These are phyloP conservation scores for Drosophila busckii DNA, from an alignment of 1,140 invertebrate genomes.

Conservation along the genomic window DNA sequence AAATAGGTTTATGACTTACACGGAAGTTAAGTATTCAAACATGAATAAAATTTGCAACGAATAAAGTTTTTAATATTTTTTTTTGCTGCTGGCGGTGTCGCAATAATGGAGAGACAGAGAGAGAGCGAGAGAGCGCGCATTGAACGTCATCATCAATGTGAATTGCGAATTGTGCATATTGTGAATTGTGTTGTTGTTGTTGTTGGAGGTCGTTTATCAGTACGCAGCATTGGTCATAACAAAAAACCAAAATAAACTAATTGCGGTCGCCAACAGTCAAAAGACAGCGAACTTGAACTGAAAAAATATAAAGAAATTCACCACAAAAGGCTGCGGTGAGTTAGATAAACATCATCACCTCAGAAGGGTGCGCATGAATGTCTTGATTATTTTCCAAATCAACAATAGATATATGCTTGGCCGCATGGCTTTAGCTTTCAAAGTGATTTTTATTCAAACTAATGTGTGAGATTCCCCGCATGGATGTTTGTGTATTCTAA, in stretches of 20 bases:
- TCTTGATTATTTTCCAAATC: conserved; percentile 36
- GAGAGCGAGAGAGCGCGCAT: no score
- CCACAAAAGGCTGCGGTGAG: conserved; percentile 37
- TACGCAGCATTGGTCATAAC: conserved; percentile 5
- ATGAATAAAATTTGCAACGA: no score
- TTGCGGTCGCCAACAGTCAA: conserved; percentile 2
- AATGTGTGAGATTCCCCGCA: conserved; percentile 20
- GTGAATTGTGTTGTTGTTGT: conserved; percentile 3
- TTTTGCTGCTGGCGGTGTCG: no score
- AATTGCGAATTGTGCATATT: no score
- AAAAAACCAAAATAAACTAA: conserved; percentile 17
- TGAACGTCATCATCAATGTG: no score
- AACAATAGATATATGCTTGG: conserved; percentile 21
- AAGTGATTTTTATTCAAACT: conserved; percentile 8
- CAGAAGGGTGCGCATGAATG: background rate
- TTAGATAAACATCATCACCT: conserved; percentile 21
- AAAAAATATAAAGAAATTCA: conserved; percentile 21
- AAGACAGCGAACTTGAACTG: conserved; percentile 18
- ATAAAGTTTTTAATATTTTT: no score
- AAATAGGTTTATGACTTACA: no score
- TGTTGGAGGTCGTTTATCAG: conserved; percentile 13
- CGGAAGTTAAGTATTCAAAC: no score
- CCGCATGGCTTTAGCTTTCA: background rate
- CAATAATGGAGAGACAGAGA: no score
- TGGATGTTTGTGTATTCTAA: background rate